Evolutionary conservation across 2,888 invertebrate genomes (phyloP).

Genomic region (Elysia crispata): DNA sequence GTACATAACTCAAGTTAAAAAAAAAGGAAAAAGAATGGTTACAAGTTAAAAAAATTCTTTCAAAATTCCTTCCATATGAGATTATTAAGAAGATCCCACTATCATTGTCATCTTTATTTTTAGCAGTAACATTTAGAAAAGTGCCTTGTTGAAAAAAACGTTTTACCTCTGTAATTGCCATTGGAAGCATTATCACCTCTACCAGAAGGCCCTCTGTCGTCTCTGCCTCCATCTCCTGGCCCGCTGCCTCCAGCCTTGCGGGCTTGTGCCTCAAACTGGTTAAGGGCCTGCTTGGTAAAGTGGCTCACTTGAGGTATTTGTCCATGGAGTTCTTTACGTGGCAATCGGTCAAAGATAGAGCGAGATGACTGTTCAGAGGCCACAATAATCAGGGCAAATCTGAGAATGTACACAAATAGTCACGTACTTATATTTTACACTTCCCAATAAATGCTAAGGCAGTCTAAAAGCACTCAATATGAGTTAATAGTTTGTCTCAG

Average conservation of each 20-base stretch:
- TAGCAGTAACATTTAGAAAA: no score
- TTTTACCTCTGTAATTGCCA: conserved; percentile 44
- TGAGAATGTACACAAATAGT: conserved; percentile 62
- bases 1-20: no score
- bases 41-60: no score
- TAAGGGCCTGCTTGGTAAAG: conserved; percentile 92
- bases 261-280: conserved; percentile 80
- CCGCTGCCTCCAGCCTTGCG: conserved; percentile 70
- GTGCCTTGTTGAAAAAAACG: no score
- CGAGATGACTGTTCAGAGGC: conserved; percentile 94
- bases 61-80: no score
- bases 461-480: no score
- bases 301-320: conserved; percentile 95
- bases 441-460: no score
- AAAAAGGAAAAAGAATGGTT: no score
- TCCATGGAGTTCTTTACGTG: conserved; percentile 96
- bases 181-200: conserved; percentile 34
- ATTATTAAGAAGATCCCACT: no score
- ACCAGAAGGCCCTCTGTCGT: conserved; percentile 32
- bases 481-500: no score
- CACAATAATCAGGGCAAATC: conserved; percentile 94
- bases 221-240: conserved; percentile 29
- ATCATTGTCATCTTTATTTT: no score
- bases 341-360: conserved; percentile 92
- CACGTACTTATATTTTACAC: no score